Evolutionary conservation across 2,797 vertebrate genomes (phyloP).

Genomic region (Miichthys miiuy): DNA sequence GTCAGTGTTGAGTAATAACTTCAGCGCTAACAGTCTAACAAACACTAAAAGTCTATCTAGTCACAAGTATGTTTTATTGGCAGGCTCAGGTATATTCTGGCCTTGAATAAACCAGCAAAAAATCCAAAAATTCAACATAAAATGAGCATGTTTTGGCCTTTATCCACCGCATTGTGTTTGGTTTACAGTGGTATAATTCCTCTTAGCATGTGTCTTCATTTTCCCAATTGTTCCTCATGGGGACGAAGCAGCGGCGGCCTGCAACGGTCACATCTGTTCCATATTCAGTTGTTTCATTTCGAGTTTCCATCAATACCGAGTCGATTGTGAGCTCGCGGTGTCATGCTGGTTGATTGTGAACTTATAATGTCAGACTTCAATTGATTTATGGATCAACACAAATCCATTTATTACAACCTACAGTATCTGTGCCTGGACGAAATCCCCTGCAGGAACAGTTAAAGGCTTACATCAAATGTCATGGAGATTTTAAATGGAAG

Average conservation of each 20-base stretch:
- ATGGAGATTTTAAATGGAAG: conserved; percentile 63
- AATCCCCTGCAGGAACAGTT: conserved; percentile 66
- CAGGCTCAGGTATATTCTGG: conserved; percentile 7
- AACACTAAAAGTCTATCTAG: not conserved
- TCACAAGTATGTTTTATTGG: not conserved
- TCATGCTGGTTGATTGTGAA: conserved; percentile 66
- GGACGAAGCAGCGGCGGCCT: not conserved
- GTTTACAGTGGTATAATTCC: not conserved
- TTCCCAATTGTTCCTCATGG: not conserved
- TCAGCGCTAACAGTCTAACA: not conserved
- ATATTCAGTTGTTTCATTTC: conserved; percentile 29
- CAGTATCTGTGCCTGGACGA: conserved; percentile 60
- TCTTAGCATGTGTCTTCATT: conserved; percentile 16
- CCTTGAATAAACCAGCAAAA: not conserved
- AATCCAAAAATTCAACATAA: not conserved
- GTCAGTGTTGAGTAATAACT: not conserved
- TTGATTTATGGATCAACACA: conserved; percentile 67
- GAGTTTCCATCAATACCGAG: conserved; percentile 43
- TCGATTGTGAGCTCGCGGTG: conserved; percentile 35
- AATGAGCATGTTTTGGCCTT: conserved; percentile 1
- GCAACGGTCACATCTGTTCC: conserved; percentile 53
- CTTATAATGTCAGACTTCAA: conserved; percentile 56
- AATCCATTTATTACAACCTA: conserved; percentile 73
- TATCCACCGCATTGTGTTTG: conserved; percentile 7
- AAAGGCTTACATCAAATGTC: conserved; percentile 77